These are phyloP conservation scores for Pristionchus maxplancki DNA, from an alignment of 2,888 invertebrate genomes.

Conservation along the genomic window DNA sequence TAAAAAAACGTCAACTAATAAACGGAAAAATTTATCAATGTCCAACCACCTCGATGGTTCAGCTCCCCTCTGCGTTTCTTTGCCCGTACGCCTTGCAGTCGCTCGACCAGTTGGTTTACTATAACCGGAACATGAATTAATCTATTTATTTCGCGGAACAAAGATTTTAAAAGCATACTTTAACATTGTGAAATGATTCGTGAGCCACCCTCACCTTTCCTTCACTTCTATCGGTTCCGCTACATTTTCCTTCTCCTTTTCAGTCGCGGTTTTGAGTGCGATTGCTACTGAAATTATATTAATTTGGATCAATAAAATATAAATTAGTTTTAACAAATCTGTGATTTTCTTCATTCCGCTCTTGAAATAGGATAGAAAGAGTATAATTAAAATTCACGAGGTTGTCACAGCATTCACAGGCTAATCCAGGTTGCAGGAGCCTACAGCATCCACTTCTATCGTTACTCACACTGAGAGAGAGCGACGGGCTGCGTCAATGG, in stretches of 20 bases:
- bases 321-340: too few species aligned
- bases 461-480: constrained; percentile 8
- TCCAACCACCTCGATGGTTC: constrained; percentile 17
- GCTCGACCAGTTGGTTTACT: constrained; percentile 28
- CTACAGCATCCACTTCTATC: neutral
- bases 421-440: too few species aligned
- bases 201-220: neutral
- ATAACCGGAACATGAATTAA: neutral
- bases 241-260: constrained; percentile 39
- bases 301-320: too few species aligned
- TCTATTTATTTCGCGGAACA: too few species aligned
- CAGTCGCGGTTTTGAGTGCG: constrained; percentile 32
- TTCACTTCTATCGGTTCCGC: neutral
- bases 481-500: constrained; percentile 49
- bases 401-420: too few species aligned
- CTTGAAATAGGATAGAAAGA: too few species aligned
- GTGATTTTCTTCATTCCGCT: too few species aligned
- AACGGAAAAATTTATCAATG: neutral
- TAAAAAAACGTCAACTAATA: too few species aligned
- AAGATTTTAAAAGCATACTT: neutral
- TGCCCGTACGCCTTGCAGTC: neutral
- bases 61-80: neutral
- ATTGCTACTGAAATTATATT: constrained; percentile 2
- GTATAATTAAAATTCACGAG: too few species aligned
- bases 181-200: neutral